A percentile compares a stretch with the other conserved stretches of the same genome.
Conservation (phyloP, 2,797 vertebrate genomes). For the Fratercula arctica region DNA sequence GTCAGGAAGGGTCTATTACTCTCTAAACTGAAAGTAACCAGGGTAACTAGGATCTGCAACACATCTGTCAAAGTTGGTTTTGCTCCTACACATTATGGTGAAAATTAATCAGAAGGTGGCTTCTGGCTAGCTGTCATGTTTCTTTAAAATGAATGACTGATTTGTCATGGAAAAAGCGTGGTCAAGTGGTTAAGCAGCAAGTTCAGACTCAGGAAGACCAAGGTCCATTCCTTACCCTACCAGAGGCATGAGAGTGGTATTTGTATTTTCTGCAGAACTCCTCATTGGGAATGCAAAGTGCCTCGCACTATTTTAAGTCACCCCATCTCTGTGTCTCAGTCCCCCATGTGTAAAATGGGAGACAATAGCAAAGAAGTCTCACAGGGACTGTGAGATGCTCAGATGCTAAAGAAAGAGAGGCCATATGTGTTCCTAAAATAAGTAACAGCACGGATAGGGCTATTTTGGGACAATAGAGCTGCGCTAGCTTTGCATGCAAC, state of each 20-base stretch:
- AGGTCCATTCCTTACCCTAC: not conserved
- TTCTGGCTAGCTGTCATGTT: not conserved
- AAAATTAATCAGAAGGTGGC: not conserved
- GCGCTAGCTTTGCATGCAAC: slow-evolving; percentile 21
- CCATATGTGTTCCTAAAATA: slow-evolving; percentile 65
- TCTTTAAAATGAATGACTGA: not conserved
- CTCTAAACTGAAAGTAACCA: not conserved
- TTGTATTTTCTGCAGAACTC: not conserved
- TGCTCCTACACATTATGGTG: not conserved
- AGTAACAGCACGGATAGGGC: slow-evolving; percentile 36
- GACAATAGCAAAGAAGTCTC: slow-evolving; percentile 51
- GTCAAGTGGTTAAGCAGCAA: not conserved
- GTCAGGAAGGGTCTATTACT: not conserved
- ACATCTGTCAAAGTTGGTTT: not conserved
- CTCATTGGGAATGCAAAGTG: not conserved
- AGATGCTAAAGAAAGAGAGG: slow-evolving; percentile 49
- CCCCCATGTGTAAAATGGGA: slow-evolving; percentile 4
- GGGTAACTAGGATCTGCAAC: not conserved
- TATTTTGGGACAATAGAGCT: slow-evolving; percentile 62
- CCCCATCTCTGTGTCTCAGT: not conserved
- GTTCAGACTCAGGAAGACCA: not conserved
- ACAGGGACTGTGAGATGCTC: slow-evolving; percentile 24
- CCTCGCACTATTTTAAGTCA: not conserved
- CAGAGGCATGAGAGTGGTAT: rapidly evolving
- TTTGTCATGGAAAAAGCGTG: not conserved